Base-by-base conservation (phyloP, 2,888 invertebrate genomes). In the Cryptus viduatorius region DNA sequence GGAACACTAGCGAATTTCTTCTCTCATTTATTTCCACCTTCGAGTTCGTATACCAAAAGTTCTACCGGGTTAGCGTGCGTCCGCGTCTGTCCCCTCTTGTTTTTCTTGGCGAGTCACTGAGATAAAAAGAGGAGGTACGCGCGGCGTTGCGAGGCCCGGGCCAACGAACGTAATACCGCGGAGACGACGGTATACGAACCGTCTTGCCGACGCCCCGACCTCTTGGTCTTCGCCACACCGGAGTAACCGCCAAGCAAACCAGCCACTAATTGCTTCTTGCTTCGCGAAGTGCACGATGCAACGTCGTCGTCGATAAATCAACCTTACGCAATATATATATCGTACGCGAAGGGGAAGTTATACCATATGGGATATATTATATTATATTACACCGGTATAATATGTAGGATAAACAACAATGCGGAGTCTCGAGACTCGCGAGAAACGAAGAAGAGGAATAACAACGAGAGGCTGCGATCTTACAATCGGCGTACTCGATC, bases 201-300 rank as follows among this genome's bases (percentile, higher is more conserved):
- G 29, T 14, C 14, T 14, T 29, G 29, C 29, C 61, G 61, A 76
- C 83, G 78, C 78, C 46, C 42, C 42, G 75, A 79, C 72, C 71
- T 69, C 71, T 65, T 67, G 65, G 68, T 37, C 59, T 78, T 68
- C 69, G 65, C 53, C 53, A 68, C 79, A 65, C 73, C 29, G 44
- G 46, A 8, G 5, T 29, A 10, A 44, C 4, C 64, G 44, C 53
- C 75, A 85, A 75, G 59, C 67, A 76, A 80, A 84, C 86, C 42
- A 82, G 71, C 73, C 84, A 73, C 84, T 84, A 80, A 81, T 81
- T 81, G 81, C 81, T 81, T 78, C 84, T 84, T 81, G 81, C 84
- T 84, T 81, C 73, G 84, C 37, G 71, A 83, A 79, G 24, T 31
- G 79, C 71, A 71, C 83, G 83, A 83, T 83, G 76, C 76, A 79